Evolutionary conservation across 2,113 vertebrate genomes (phyloP).

Genomic region (Corydoras sp.): DNA sequence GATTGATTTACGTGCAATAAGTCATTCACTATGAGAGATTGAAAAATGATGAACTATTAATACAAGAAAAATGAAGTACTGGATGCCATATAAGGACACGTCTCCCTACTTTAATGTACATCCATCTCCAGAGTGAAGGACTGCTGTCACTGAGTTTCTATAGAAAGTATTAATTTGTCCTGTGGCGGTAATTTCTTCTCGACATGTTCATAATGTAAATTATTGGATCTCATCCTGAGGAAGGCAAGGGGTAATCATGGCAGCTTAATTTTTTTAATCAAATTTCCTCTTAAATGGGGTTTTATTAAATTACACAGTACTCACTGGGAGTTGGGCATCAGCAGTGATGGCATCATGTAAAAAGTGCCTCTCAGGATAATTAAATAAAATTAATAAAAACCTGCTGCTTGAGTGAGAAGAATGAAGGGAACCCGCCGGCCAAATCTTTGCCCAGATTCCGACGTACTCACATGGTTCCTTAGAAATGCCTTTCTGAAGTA

Average conservation of each 20-base stretch:
- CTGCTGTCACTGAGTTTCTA: conserved; percentile 48
- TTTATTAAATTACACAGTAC: conserved; percentile 78
- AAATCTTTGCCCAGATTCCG: conserved; percentile 59
- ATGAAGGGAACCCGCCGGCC: conserved; percentile 54
- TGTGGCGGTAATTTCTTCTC: conserved; percentile 70
- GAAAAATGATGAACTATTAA: conserved; percentile 34
- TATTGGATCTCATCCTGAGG: conserved; percentile 65
- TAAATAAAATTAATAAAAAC: conserved; percentile 74
- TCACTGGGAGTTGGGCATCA: conserved; percentile 63
- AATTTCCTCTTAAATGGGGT: conserved; percentile 69
- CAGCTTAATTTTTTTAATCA: conserved; percentile 77
- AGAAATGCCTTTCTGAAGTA: conserved; percentile 56
- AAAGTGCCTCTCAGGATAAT: conserved; percentile 67
- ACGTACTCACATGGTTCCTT: conserved; percentile 50
- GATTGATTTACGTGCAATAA: conserved; percentile 48
- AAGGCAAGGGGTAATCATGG: conserved; percentile 63
- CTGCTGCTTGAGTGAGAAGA: conserved; percentile 45
- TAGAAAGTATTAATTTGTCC: conserved; percentile 68
- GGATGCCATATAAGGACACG: conserved; percentile 7
- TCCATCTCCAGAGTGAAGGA: conserved; percentile 33
- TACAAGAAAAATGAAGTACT: not conserved
- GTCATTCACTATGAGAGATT: conserved; percentile 45
- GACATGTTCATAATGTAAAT: conserved; percentile 69
- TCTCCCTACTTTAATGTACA: conserved; percentile 39
- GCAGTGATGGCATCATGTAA: conserved; percentile 50